These are phyloP conservation scores for Monarcha castaneiventris DNA, from an alignment of 2,113 vertebrate genomes.

Conservation along the genomic window DNA sequence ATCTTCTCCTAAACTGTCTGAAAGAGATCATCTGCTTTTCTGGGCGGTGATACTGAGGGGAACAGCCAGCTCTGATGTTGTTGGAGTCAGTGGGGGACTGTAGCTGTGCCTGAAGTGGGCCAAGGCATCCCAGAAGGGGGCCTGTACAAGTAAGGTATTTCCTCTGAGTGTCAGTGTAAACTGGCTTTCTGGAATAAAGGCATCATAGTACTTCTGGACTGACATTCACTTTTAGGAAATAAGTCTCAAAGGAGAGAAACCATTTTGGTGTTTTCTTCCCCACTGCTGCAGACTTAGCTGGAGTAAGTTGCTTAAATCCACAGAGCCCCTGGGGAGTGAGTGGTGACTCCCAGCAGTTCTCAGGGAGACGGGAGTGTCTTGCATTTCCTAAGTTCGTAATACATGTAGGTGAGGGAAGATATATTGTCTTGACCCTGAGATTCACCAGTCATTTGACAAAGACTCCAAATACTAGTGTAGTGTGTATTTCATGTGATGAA, in stretches of 20 bases:
- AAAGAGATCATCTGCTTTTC: neutral
- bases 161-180: neutral
- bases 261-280: neutral
- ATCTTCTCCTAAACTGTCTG: neutral
- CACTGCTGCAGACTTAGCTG: neutral
- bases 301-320: neutral
- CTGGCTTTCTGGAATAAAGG: neutral
- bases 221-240: neutral
- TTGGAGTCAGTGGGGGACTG: neutral
- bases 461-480: neutral
- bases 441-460: neutral
- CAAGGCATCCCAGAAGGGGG: neutral
- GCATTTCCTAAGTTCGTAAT: neutral
- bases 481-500: neutral
- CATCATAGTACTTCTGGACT: neutral
- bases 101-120: neutral
- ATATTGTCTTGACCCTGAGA: neutral
- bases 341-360: neutral
- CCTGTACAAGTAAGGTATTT: neutral
- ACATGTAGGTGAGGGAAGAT: neutral
- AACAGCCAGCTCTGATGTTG: neutral
- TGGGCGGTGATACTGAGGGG: neutral
- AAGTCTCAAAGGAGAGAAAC: neutral
- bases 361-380: neutral
- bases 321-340: neutral